Base-by-base conservation (phyloP, 2,113 vertebrate species). In the Erpornis zantholeuca region DNA sequence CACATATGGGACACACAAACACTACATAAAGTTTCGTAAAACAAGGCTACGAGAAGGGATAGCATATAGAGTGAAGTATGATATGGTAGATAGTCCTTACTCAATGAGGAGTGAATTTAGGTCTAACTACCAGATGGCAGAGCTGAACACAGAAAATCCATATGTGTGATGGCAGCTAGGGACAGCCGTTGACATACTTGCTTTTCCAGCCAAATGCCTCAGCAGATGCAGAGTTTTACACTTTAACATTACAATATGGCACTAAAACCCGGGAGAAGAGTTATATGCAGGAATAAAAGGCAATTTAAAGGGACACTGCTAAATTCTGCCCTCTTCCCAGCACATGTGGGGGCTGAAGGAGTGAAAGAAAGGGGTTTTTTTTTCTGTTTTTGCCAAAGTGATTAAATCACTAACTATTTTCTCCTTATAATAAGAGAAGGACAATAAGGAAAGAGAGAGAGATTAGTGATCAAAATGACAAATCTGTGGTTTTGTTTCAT, bases 181-280 rank as follows among this genome's bases (percentile, higher is more conserved):
- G 98, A 97, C 88, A 88, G 88, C 81, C 94, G 27, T 96, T 97
- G 97, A 98, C 97, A 98, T 97, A 97, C 96, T 98, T 98, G 97
- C 94, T 98, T 98, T 98, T 97, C 95, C 96, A 97, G 97, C 98
- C 98, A 98, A 98, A 97, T 98, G 98, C 96, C 96, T 98, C 82
- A 38, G 96, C 98, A 98, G 97, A 98, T 98, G 98, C 96, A 97
- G 97, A 97, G 87, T 97, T 98, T 98, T 98, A 97, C 97, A 98
- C 97, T 97, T 97, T 98, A 98, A 97, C 97, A 96, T 97, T 95
- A 96, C 98, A 98, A 97, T 98, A 98, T 98, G 98, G 95, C 97
- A 97, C 82, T 93, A 96, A 98, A 97, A 94, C 97, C 97, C 70
- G 13, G 45, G 95, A 98, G 97, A 95, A 98, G 96, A 97, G 88